These are phyloP conservation scores for Cerceris ruficornis DNA, from an alignment of 2,888 invertebrate species.

Conservation along the genomic window DNA sequence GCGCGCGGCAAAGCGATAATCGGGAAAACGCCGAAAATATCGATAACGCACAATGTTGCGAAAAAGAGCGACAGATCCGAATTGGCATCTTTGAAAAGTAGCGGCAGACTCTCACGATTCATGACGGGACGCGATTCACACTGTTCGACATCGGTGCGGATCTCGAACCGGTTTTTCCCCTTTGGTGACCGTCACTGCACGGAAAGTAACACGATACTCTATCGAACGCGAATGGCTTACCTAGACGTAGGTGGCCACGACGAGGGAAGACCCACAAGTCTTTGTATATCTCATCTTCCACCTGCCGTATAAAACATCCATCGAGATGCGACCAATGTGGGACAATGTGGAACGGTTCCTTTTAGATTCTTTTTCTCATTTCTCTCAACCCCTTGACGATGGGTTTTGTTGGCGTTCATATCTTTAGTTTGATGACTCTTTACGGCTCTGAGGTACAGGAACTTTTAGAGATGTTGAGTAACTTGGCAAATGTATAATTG, in stretches of 20 bases:
- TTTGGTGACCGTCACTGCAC: slow-evolving; percentile 17
- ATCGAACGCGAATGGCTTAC: slow-evolving; percentile 62
- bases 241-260: slow-evolving; percentile 48
- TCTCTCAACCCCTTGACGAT: too few species aligned
- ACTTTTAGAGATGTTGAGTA: too few species aligned
- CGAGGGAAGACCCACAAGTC: slow-evolving; percentile 74
- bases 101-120: slow-evolving; percentile 72
- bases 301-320: too few species aligned
- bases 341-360: too few species aligned
- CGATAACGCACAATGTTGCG: slow-evolving; percentile 89
- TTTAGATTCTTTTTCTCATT: too few species aligned
- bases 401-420: too few species aligned
- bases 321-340: too few species aligned
- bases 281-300: slow-evolving; percentile 20
- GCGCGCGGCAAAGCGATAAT: slow-evolving; percentile 89
- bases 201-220: slow-evolving; percentile 69
- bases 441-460: too few species aligned
- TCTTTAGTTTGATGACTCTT: too few species aligned
- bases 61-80: slow-evolving; percentile 87
- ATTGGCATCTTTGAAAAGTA: slow-evolving; percentile 65
- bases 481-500: too few species aligned
- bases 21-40: slow-evolving; percentile 92
- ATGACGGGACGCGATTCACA: slow-evolving; percentile 57
- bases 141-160: slow-evolving; percentile 31
- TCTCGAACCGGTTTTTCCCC: slow-evolving; percentile 71